A percentile compares a stretch with the other conserved stretches of the same genome.
phyloP scores from a whole-genome alignment of 2,888 invertebrate genomes.

The Microchrysa polita region DNA sequence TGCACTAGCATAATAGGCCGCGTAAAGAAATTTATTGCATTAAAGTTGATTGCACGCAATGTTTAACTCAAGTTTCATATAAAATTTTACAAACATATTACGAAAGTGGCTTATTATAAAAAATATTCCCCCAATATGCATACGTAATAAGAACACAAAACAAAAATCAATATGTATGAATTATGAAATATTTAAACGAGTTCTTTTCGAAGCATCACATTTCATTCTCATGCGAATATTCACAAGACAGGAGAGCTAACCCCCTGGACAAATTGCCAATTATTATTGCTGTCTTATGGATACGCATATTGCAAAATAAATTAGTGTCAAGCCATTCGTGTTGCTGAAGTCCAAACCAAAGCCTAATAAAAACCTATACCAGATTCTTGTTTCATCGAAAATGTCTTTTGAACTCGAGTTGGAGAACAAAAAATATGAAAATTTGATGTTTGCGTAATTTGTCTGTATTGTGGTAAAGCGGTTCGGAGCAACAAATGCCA shows the following conservation, averaged over 20 bases:
- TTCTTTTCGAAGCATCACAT: neutral
- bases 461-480: slow-evolving; percentile 15
- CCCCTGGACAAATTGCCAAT: slow-evolving; percentile 39
- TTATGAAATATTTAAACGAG: no score
- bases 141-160: slow-evolving; percentile 11
- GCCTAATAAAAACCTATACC: slow-evolving; percentile 23
- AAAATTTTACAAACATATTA: slow-evolving; percentile 7
- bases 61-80: slow-evolving; percentile 10
- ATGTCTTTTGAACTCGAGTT: neutral
- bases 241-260: slow-evolving; percentile 16
- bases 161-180: no score
- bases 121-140: neutral
- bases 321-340: slow-evolving; percentile 42
- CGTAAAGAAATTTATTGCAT: neutral
- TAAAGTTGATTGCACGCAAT: neutral
- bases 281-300: slow-evolving; percentile 42
- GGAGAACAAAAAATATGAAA: slow-evolving; percentile 12
- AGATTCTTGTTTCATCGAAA: slow-evolving; percentile 21
- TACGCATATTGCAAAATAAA: slow-evolving; percentile 42
- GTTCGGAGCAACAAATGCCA: neutral
- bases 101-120: slow-evolving; percentile 15
- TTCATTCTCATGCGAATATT: neutral
- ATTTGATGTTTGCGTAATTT: slow-evolving; percentile 26
- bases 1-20: no score
- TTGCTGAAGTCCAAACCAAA: slow-evolving; percentile 24